Percentiles rank a stretch among this genome's conserved stretches.
phyloP scores from a whole-genome alignment of 2,888 invertebrate species.

The Philereme transversata region DNA sequence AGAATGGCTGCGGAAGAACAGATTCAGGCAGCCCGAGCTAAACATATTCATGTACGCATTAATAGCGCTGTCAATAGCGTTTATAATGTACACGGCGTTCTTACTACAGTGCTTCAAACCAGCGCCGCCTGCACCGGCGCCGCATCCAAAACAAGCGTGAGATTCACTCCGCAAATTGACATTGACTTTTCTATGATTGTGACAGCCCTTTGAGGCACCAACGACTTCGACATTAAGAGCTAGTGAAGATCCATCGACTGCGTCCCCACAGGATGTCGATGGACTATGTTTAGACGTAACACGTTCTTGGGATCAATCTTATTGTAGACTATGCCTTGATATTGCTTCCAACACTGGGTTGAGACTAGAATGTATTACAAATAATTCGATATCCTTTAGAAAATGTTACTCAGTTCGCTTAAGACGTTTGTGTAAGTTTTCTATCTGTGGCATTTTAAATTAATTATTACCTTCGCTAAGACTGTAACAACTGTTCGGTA shows the following conservation, averaged over 20 bases:
- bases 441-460: constrained; percentile 56
- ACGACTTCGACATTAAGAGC: constrained; percentile 47
- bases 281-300: constrained; percentile 55
- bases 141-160: constrained; percentile 88
- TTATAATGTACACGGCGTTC: constrained; percentile 95
- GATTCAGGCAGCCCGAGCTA: constrained; percentile 95
- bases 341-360: constrained; percentile 47
- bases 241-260: constrained; percentile 49
- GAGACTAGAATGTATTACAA: constrained; percentile 43
- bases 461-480: constrained; percentile 59
- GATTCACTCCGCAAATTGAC: constrained; percentile 36
- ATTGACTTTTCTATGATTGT: constrained; percentile 46
- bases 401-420: constrained; percentile 21
- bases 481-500: constrained; percentile 58
- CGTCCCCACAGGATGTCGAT: constrained; percentile 40
- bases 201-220: constrained; percentile 43
- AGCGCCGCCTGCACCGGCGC: constrained; percentile 84
- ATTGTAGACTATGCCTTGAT: constrained; percentile 40
- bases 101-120: constrained; percentile 94
- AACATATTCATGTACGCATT: constrained; percentile 97
- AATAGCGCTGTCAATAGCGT: constrained; percentile 92
- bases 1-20: constrained; percentile 96
- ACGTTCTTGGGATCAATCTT: constrained; percentile 77
- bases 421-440: constrained; percentile 38
- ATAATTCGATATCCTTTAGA: constrained; percentile 35